A percentile compares a stretch with the other conserved stretches of the same genome.
Evolutionary conservation across 2,113 vertebrate species (phyloP).

Genomic region (Ceuthmochares aereus): DNA sequence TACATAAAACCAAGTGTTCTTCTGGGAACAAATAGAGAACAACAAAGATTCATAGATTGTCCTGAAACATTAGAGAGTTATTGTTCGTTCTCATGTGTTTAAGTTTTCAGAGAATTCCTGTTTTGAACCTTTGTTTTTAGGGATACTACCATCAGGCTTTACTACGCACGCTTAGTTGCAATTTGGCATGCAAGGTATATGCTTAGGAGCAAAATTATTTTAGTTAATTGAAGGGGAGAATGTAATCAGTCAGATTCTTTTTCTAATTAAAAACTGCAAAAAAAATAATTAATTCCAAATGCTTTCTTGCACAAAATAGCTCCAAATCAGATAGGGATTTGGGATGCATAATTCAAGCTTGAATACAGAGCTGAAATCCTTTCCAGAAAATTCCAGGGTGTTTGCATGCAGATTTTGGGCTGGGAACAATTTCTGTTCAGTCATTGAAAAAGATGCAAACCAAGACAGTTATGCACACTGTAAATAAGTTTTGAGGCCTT

Average conservation of each 20-base stretch:
- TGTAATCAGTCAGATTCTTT: slow-evolving; percentile 66
- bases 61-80: slow-evolving; percentile 12
- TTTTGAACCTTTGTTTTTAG: slow-evolving; percentile 27
- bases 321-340: slow-evolving; percentile 61
- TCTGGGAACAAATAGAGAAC: slow-evolving; percentile 21
- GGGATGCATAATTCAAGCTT: slow-evolving; percentile 13
- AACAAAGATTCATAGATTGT: slow-evolving; percentile 28
- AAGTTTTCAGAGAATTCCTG: neutral
- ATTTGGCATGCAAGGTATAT: slow-evolving; percentile 53
- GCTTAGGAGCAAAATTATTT: slow-evolving; percentile 73
- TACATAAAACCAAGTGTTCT: slow-evolving; percentile 56
- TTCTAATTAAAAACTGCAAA: slow-evolving; percentile 55
- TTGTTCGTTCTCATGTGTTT: neutral
- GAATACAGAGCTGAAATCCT: neutral
- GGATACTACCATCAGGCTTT: neutral
- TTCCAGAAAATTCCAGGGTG: slow-evolving; percentile 27
- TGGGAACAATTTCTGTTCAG: neutral
- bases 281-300: slow-evolving; percentile 44
- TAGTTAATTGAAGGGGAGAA: slow-evolving; percentile 62
- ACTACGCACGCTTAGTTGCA: neutral
- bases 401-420: neutral
- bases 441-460: neutral
- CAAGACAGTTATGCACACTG: neutral
- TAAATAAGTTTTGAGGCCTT: neutral
- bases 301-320: slow-evolving; percentile 51